These are phyloP conservation scores for Arvicanthis niloticus DNA, from an alignment of 2,113 vertebrate genomes.

Conservation along the genomic window DNA sequence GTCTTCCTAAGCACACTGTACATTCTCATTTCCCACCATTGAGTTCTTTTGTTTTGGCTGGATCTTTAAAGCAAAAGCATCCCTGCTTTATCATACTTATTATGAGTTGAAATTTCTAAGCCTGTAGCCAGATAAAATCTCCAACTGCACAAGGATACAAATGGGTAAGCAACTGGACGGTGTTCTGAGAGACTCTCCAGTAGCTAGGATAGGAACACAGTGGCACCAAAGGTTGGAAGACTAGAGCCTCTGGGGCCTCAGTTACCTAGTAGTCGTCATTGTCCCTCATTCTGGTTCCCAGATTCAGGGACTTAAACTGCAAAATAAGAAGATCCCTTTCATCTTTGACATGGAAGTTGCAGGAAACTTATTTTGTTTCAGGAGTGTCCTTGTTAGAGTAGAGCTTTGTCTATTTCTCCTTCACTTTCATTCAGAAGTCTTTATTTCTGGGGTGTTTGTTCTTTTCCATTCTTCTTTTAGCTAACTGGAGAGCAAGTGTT, in stretches of 20 bases:
- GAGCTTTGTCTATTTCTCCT: constrained; percentile 24
- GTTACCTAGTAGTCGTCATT: neutral
- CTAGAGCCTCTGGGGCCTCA: neutral
- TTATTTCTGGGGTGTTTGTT: neutral
- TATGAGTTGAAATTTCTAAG: neutral
- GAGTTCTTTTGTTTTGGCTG: neutral
- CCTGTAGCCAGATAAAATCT: neutral
- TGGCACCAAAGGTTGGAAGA: neutral
- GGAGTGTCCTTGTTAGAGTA: constrained; percentile 3
- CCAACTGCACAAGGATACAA: neutral
- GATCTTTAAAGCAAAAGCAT: neutral
- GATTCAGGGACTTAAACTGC: neutral
- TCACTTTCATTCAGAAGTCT: neutral
- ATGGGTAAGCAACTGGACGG: neutral
- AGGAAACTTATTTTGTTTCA: constrained; percentile 24
- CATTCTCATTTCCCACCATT: neutral
- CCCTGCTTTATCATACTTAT: neutral
- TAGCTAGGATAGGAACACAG: neutral
- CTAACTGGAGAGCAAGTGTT: neutral
- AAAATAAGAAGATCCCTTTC: constrained; percentile 40
- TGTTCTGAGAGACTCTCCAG: neutral
- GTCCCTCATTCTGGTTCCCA: neutral
- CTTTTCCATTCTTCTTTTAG: constrained; percentile 16
- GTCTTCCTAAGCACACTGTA: neutral
- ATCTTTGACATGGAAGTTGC: neutral